Conservation (phyloP, 2,113 vertebrate genomes). For the Chloropsis cyanopogon region DNA sequence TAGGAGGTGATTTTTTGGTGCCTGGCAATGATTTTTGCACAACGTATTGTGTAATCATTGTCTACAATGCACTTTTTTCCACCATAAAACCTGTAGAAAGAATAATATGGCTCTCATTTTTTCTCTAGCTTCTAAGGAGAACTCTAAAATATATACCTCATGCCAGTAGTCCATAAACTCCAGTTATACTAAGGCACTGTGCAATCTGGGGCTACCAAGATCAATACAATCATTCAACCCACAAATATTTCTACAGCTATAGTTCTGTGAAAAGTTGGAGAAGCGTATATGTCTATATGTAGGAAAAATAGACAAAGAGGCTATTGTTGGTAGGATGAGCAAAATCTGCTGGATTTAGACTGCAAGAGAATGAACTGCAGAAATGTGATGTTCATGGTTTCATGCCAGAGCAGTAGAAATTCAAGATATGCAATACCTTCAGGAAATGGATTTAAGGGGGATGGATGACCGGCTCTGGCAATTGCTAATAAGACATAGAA, state of each 20-base stretch:
- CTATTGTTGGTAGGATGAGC: neutral
- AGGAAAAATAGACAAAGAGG: neutral
- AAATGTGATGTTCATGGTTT: neutral
- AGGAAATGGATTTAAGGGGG: slow-evolving; percentile 27
- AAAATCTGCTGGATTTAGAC: neutral
- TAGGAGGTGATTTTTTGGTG: slow-evolving; percentile 10
- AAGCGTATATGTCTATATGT: neutral
- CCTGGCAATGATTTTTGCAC: slow-evolving; percentile 51
- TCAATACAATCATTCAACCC: slow-evolving; percentile 46
- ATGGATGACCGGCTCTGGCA: slow-evolving; percentile 35
- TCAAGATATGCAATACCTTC: neutral
- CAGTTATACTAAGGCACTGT: neutral
- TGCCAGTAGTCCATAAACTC: slow-evolving; percentile 45
- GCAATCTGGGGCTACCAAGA: slow-evolving; percentile 17
- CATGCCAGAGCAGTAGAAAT: slow-evolving; percentile 1
- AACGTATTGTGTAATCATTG: slow-evolving; percentile 22
- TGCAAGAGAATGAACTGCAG: neutral
- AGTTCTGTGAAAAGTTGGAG: neutral
- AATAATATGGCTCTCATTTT: slow-evolving; percentile 48
- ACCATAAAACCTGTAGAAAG: slow-evolving; percentile 46
- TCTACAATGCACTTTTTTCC: slow-evolving; percentile 38
- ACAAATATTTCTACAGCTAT: slow-evolving; percentile 26
- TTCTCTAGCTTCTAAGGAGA: slow-evolving; percentile 35
- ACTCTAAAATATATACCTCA: slow-evolving; percentile 37
- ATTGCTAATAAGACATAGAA: slow-evolving; percentile 33